Evolutionary conservation across 2,797 vertebrate species (phyloP), one percentile per base, ranked within the genome.

Genomic region (Pithecia hirsuta): DNA sequence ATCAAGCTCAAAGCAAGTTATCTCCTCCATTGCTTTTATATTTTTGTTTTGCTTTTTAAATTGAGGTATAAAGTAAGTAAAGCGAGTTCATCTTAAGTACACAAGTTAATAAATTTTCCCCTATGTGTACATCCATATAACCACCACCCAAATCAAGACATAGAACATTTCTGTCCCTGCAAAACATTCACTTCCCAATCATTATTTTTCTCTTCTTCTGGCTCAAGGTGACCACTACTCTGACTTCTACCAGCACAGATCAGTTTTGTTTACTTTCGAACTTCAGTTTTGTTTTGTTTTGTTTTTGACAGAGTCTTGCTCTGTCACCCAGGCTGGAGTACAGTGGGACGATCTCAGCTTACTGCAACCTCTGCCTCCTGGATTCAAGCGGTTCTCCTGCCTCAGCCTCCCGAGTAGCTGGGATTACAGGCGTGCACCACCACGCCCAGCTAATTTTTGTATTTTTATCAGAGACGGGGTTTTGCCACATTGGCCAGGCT

Each of bases 41-140:
- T 36, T 75, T 97, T 78, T 88, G 48, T 36, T 67, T 96, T 48
- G n/a, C 13, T 46, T 93, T 97, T 89, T 79, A 22, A 70, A 78
- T 61, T 74, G 36, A 87, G 13, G 22, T 57, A 12, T 80, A 33
- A 90, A 89, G n/a, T 80, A 72, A 67, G 19, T 92, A 22, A 64
- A 90, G 28, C n/a, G 33, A 85, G n/a, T 5, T 55, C 15, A 67
- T 91, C 75, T 81, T 70, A 91, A 91, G 48, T 28, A 24, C 39
- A 50, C 57, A 78, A 64, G 20, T 78, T 88, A 93, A 64, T 94
- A 41, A 12, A 22, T 52, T 81, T 92, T 93, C 92, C n/a, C 93
- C 70, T 41, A 4, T 50, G n/a, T 76, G n/a, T 88, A 17, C 13
- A 44, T 91, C 81, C 39, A 9, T 64, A 46, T 74, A 76, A 39